Base-by-base conservation (phyloP, 2,888 invertebrate genomes). In the Unio delphinus region DNA sequence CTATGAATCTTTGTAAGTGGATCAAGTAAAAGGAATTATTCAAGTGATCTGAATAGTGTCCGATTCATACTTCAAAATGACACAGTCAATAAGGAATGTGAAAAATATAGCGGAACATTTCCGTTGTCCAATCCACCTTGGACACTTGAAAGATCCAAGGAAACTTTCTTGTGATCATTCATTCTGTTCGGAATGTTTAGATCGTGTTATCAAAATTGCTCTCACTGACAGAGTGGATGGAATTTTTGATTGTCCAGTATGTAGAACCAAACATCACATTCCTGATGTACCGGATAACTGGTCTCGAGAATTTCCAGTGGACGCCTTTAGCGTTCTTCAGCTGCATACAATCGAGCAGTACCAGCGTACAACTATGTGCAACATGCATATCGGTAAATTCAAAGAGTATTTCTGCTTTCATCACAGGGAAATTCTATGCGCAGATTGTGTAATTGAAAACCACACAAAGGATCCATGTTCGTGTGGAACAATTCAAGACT, bases 381-480 rank as follows among this genome's bases (percentile, higher is more conserved):
- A 75, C 55, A 71, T 61, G 67, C 77, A 77, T 55, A 77, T 73
- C 17, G 68, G 73, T 18, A 77, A 77, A 64, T 77, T 77, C 61
- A 73, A 73, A 57, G 77, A 77, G 66, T 77, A 77, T 66, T 77
- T 74, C 64, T 77, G 77, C 62, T 77, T 77, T 60, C 71, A 73
- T 58, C 77, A 77, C 65, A 61, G 77, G 34, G 69, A 73, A 58
- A 55, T 77, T 20, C 68, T 77, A 6, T 77, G 77, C 62, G 74
- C 77, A 55, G 77, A 77, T 58, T 77, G 77, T 64, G 77, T 77
- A 0, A 71, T 77, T 20, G 77, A 77, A 34, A 59, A 61, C 8
- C 77, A 77, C 54, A 73, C 77, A 2, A 73, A 68, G 59, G 23
- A 71, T 18, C 77, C 77, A 2, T 77, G 77, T 59, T 77, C 77